Base-by-base conservation (phyloP, 2,888 invertebrate genomes). In the Leptinotarsa peninsularis region DNA sequence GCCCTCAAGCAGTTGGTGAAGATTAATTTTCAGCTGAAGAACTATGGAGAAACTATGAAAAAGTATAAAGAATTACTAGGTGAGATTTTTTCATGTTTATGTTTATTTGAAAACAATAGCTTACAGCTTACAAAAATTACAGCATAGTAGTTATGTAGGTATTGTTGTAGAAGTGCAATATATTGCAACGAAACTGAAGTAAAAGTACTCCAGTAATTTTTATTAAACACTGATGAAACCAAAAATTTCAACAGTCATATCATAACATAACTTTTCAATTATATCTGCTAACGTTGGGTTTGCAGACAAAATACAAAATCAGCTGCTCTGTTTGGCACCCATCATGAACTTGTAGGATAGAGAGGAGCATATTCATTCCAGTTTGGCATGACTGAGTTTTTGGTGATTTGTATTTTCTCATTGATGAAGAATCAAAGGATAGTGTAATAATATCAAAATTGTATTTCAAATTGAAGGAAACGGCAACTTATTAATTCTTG, bases 1-100 rank as follows among this genome's bases (percentile, higher is more conserved):
- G 99, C 99, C 0, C 91, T 99, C 33, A 99, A 99, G 88, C 99
- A 99, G 89, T 98, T 99, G 96, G 98, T 99, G 54, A 99, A 99
- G 90, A 98, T 99, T 74, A 97, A 98, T 89, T 99, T 99, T 88
- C 96, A 96, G 91, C 89, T 98, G 91, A 97, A 97, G 88, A 89
- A 91, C 87, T 82, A 83, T 76, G 93, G 93, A 77, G 97, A 98
- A 89, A 88, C 87, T 72, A 86, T 88, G 85, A 81, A 73, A 4
- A 85, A 84, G 66, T 99, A 99, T 89, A 97, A 98, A 86, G 96
- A 98, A 87, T 90, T 99, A 74, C 90, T 99, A 74, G 97, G 77
- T 77, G 58, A 56, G 73, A 23, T 49, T 56, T 54, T 3, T 54
- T 54, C n/a, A n/a, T 13, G 5, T 33, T 33, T 33, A 5, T 33